A percentile compares a stretch with the other conserved stretches of the same genome.
These are phyloP conservation scores for Dermatemys mawii DNA, from an alignment of 2,113 vertebrate genomes.

Conservation along the genomic window DNA sequence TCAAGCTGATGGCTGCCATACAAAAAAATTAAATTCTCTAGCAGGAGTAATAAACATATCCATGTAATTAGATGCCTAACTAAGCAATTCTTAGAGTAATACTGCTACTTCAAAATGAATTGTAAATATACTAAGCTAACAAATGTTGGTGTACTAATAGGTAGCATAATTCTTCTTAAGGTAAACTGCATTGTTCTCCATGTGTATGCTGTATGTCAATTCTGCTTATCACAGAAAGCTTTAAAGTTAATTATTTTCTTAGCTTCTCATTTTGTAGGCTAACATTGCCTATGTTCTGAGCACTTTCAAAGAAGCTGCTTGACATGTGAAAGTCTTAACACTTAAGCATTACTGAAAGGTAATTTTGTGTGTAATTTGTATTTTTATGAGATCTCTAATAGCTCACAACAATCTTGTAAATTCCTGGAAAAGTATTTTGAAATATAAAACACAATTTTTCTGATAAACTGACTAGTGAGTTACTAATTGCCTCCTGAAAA, in stretches of 20 bases:
- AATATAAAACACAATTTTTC: not conserved
- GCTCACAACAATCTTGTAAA: not conserved
- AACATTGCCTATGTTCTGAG: not conserved
- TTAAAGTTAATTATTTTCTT: not conserved
- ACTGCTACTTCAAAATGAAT: not conserved
- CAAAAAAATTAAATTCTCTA: not conserved
- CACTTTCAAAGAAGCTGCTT: not conserved
- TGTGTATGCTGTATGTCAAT: not conserved
- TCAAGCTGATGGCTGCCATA: not conserved
- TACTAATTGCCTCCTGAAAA: not conserved
- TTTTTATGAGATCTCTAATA: not conserved
- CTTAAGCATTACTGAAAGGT: not conserved
- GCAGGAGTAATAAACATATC: not conserved
- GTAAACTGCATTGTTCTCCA: not conserved
- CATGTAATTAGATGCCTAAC: not conserved
- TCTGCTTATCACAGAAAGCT: not conserved
- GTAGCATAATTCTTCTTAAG: not conserved
- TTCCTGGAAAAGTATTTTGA: not conserved
- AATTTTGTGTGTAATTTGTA: not conserved
- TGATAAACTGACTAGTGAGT: not conserved
- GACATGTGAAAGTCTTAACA: not conserved
- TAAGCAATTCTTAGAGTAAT: not conserved
- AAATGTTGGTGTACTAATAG: not conserved
- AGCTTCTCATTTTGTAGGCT: not conserved
- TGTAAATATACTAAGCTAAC: not conserved